Percentiles rank a stretch among this genome's conserved stretches.
These are phyloP conservation scores for Drosophila antonietae DNA, from an alignment of 2,888 invertebrate species.

Conservation along the genomic window DNA sequence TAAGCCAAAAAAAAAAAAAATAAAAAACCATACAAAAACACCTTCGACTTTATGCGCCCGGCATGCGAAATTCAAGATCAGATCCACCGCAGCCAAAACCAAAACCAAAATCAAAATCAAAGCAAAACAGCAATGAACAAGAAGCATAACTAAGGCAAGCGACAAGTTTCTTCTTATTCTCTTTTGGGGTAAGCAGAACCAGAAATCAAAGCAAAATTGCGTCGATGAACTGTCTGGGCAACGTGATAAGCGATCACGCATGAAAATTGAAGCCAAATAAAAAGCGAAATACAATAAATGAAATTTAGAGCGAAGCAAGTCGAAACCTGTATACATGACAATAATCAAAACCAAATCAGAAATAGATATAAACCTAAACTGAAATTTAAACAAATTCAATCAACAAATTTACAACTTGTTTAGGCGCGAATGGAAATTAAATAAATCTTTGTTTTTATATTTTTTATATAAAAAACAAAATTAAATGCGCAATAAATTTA, in stretches of 20 bases:
- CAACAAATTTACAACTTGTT: background rate
- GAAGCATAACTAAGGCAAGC: constrained; percentile 21
- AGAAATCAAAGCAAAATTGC: constrained; percentile 17
- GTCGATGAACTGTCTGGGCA: constrained; percentile 15
- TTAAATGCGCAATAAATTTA: constrained; percentile 5
- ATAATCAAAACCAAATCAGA: background rate
- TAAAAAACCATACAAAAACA: constrained; percentile 38
- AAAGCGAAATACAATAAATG: constrained; percentile 8
- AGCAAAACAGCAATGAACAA: constrained; percentile 15
- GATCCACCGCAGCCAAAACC: constrained; percentile 26
- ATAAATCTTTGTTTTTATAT: background rate
- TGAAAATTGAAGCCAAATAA: constrained; percentile 28
- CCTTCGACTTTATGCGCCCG: constrained; percentile 54
- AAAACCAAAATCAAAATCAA: background rate
- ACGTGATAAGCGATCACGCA: constrained; percentile 57
- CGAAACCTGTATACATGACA: constrained; percentile 14
- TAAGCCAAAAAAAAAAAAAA: constrained; percentile 9
- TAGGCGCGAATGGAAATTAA: background rate
- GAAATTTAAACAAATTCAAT: background rate
- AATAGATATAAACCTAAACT: background rate
- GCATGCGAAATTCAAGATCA: constrained; percentile 78
- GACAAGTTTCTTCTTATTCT: constrained; percentile 16
- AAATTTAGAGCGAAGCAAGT: constrained; percentile 7
- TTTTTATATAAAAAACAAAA: background rate
- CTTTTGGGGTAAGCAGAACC: constrained; percentile 33